A percentile compares a stretch with the other conserved stretches of the same genome.
Evolutionary conservation across 2,888 invertebrate genomes (phyloP).

Genomic region (Coronaproctus castanopsis): DNA sequence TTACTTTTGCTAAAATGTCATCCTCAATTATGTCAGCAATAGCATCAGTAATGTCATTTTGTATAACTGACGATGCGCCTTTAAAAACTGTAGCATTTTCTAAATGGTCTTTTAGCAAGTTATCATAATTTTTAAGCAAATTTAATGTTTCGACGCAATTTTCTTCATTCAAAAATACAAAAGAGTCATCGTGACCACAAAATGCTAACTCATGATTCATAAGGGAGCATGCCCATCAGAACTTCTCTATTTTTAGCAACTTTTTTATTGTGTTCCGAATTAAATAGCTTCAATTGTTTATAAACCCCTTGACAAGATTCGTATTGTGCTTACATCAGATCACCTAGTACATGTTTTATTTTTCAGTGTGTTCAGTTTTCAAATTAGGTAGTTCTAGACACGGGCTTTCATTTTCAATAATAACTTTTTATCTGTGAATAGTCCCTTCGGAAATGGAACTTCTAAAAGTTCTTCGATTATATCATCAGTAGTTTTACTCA

Average conservation of each 20-base stretch:
- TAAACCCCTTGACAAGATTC: not conserved
- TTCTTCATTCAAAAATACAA: not conserved
- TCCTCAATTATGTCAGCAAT: constrained; percentile 16
- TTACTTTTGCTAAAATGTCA: constrained; percentile 18
- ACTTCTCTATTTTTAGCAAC: not conserved
- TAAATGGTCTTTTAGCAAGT: constrained; percentile 15
- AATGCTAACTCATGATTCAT: not conserved
- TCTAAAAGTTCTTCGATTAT: no score
- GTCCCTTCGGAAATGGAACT: no score
- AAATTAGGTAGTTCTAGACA: not conserved
- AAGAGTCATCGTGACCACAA: not conserved
- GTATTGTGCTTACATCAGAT: not conserved
- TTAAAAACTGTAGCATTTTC: constrained; percentile 19
- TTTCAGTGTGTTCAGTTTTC: not conserved
- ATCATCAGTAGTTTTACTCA: no score
- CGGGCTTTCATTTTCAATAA: not conserved
- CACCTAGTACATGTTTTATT: not conserved
- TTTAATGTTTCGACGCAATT: not conserved
- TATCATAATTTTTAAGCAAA: not conserved
- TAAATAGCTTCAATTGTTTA: not conserved
- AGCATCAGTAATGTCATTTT: constrained; percentile 20
- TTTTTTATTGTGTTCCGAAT: not conserved
- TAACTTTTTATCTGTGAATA: no score
- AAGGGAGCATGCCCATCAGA: not conserved
- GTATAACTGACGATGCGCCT: constrained; percentile 19